A percentile compares a stretch with the other conserved stretches of the same genome.
Conservation (phyloP, 2,888 invertebrate genomes). For the Heteromurus nitidus region DNA sequence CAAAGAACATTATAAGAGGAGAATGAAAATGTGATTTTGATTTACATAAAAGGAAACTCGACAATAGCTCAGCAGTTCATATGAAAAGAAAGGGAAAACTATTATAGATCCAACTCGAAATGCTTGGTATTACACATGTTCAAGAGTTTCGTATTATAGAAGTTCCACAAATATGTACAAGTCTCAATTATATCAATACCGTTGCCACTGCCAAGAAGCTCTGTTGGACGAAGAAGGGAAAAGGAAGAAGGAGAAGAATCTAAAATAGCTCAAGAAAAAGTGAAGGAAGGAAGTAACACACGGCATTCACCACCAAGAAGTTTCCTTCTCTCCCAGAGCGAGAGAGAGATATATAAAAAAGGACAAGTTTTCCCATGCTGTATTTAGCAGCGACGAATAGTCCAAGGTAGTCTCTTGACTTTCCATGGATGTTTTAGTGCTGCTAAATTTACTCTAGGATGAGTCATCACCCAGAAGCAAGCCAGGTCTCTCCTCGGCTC, state of each 20-base stretch:
- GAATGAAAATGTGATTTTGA: slow-evolving; percentile 13
- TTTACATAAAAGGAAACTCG: background rate
- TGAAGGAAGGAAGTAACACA: slow-evolving; percentile 60
- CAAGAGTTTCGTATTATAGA: background rate
- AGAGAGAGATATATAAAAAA: too few species aligned
- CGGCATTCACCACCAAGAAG: background rate
- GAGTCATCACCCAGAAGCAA: slow-evolving; percentile 65
- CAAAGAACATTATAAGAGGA: background rate
- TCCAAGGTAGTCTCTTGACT: slow-evolving; percentile 68
- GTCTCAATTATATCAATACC: background rate
- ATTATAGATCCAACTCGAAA: background rate
- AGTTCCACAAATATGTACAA: background rate
- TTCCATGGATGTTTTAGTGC: slow-evolving; percentile 64
- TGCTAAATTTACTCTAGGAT: slow-evolving; percentile 72
- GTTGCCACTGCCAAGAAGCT: background rate
- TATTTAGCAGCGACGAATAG: slow-evolving; percentile 36
- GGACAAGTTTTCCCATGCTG: background rate
- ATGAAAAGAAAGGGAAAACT: background rate
- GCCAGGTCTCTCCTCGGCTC: slow-evolving; percentile 57
- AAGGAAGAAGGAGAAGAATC: slow-evolving; percentile 53
- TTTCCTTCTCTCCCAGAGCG: background rate
- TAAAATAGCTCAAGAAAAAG: slow-evolving; percentile 43
- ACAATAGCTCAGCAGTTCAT: slow-evolving; percentile 25
- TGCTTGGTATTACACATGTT: background rate
- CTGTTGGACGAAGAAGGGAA: background rate